These are phyloP conservation scores for Andricus curvator DNA, from an alignment of 2,888 invertebrate genomes.

Conservation along the genomic window DNA sequence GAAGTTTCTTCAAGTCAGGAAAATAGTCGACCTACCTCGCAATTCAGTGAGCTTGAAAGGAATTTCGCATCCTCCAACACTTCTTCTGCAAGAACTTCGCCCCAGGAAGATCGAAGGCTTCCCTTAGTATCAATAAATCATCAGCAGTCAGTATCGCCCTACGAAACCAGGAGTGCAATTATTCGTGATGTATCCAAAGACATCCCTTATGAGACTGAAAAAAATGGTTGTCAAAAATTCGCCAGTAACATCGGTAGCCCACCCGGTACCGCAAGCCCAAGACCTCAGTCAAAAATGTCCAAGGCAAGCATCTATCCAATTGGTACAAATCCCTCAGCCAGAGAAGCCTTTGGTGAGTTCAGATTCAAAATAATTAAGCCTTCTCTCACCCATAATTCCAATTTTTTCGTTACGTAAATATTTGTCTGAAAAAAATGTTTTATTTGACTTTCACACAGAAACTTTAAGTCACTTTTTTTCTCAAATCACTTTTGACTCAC, in stretches of 20 bases:
- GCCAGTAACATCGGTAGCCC: slow-evolving; percentile 46
- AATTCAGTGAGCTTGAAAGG: slow-evolving; percentile 61
- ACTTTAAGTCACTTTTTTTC: too few relatives aligned
- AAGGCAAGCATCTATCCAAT: slow-evolving; percentile 68
- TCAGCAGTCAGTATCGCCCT: background rate
- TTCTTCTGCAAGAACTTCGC: slow-evolving; percentile 58
- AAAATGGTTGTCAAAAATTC: slow-evolving; percentile 59
- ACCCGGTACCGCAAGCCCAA: slow-evolving; percentile 59
- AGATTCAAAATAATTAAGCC: background rate
- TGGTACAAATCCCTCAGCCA: slow-evolving; percentile 63
- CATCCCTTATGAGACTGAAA: slow-evolving; percentile 62
- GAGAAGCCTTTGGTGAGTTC: slow-evolving; percentile 74
- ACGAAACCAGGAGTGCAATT: slow-evolving; percentile 42
- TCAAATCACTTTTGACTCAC: too few relatives aligned
- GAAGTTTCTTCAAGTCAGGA: slow-evolving; percentile 51
- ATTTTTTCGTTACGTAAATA: background rate
- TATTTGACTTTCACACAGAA: too few relatives aligned
- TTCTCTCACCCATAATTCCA: background rate
- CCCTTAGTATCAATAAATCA: slow-evolving; percentile 40
- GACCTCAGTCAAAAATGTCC: slow-evolving; percentile 59
- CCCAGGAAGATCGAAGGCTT: slow-evolving; percentile 58
- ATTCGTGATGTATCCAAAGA: slow-evolving; percentile 54
- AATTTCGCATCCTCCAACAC: slow-evolving; percentile 61
- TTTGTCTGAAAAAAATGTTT: background rate
- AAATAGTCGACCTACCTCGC: slow-evolving; percentile 61